Evolutionary conservation across 2,113 vertebrate species (phyloP).

Genomic region (Sinocyclocheilus anophthalmus): DNA sequence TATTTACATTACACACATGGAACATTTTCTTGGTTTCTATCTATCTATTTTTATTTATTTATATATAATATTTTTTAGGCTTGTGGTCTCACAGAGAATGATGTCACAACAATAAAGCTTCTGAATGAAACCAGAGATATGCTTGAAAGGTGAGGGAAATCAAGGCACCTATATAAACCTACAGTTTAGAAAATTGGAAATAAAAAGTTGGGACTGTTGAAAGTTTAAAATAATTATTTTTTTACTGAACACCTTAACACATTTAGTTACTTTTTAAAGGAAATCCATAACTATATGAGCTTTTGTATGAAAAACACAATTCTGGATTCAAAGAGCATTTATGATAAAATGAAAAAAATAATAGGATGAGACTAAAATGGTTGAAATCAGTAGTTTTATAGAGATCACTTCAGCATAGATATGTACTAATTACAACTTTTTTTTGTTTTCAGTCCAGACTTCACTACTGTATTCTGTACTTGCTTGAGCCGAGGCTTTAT

Average conservation of each 20-base stretch:
- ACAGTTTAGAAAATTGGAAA: neutral
- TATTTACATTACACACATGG: too few relatives aligned
- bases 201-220: too few relatives aligned
- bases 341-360: neutral
- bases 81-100: constrained; percentile 86
- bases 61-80: constrained; percentile 73
- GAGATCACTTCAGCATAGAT: neutral
- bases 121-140: constrained; percentile 97
- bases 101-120: constrained; percentile 87
- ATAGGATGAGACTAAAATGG: neutral
- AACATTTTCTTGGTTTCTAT: too few relatives aligned
- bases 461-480: constrained; percentile 82
- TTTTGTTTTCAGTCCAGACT: constrained; percentile 82
- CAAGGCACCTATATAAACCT: neutral
- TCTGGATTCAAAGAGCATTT: neutral
- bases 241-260: neutral
- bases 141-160: constrained; percentile 87
- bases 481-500: constrained; percentile 92
- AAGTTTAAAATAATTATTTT: neutral
- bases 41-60: too few relatives aligned
- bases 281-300: neutral
- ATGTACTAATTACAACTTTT: constrained; percentile 14
- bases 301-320: neutral
- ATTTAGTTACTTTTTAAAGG: neutral
- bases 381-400: too few relatives aligned